A percentile compares a stretch with the other conserved stretches of the same genome.
Conservation (phyloP, 2,888 invertebrate genomes). For the Trichopria drosophilae region DNA sequence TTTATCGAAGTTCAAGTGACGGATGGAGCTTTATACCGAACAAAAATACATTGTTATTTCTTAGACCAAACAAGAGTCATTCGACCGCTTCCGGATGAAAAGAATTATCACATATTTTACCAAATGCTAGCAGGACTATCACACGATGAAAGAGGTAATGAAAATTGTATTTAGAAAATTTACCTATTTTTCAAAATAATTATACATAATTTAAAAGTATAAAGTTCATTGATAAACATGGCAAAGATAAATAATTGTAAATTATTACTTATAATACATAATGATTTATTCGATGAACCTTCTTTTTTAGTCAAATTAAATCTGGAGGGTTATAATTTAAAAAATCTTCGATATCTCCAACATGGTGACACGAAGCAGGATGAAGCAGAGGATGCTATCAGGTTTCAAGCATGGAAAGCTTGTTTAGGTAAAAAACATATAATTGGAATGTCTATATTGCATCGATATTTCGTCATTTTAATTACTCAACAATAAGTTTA, state of each 20-base stretch:
- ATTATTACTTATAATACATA: too few relatives aligned
- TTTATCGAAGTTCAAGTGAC: slow-evolving; percentile 96
- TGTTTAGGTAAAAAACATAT: slow-evolving; percentile 76
- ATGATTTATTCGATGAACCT: too few relatives aligned
- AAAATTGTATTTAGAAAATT: too few relatives aligned
- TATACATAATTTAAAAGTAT: background rate
- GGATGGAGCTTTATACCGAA: slow-evolving; percentile 90
- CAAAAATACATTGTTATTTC: slow-evolving; percentile 95
- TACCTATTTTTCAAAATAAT: too few relatives aligned
- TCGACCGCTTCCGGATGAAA: slow-evolving; percentile 80
- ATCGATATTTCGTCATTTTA: too few relatives aligned
- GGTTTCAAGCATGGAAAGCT: slow-evolving; percentile 91
- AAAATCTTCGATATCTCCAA: slow-evolving; percentile 80
- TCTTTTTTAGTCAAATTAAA: slow-evolving; percentile 75
- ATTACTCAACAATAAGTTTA: too few relatives aligned
- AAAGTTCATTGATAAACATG: too few relatives aligned
- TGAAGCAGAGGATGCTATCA: slow-evolving; percentile 70
- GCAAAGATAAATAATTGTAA: too few relatives aligned
- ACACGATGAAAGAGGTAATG: slow-evolving; percentile 74
- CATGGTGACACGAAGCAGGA: slow-evolving; percentile 74
- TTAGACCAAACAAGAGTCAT: slow-evolving; percentile 92
- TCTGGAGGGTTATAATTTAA: slow-evolving; percentile 81
- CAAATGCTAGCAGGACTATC: slow-evolving; percentile 90
- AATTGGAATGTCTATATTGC: too few relatives aligned
- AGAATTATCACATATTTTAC: slow-evolving; percentile 96